Percentiles rank a stretch among this genome's conserved stretches.
Conservation (phyloP, 1,140 invertebrate species). For the Holotrichia oblita region DNA sequence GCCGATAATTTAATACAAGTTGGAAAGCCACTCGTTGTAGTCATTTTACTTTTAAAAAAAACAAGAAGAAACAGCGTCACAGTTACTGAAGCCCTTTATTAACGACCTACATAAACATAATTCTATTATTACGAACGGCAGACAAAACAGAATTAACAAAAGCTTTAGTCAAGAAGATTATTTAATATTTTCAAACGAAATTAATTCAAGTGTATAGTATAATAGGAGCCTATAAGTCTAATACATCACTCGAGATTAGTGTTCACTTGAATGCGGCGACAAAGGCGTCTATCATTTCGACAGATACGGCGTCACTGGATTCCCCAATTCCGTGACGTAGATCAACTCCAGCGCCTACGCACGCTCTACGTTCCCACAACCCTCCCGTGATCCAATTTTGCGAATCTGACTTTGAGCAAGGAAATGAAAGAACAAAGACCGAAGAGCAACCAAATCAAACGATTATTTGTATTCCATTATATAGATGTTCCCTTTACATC, state of each 20-base stretch:
- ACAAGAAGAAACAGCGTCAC: too few relatives aligned
- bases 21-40: too few relatives aligned
- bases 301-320: not conserved
- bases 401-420: not conserved
- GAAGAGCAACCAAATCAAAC: slow-evolving; percentile 4
- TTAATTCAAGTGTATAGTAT: not conserved
- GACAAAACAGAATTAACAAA: too few relatives aligned
- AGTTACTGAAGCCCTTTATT: too few relatives aligned
- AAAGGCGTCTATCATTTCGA: not conserved
- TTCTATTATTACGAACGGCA: too few relatives aligned
- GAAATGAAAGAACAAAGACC: slow-evolving; percentile 11
- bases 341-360: not conserved
- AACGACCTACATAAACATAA: too few relatives aligned
- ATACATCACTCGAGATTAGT: not conserved
- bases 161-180: not conserved
- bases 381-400: slow-evolving; percentile 4
- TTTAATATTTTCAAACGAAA: not conserved
- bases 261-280: not conserved
- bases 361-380: not conserved
- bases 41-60: too few relatives aligned
- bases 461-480: slow-evolving; percentile 19
- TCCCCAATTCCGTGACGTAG: not conserved
- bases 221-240: not conserved
- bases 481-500: not conserved
- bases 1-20: too few relatives aligned